These are phyloP conservation scores for Hormaphis cornu DNA, from an alignment of 1,140 invertebrate genomes.

Conservation along the genomic window DNA sequence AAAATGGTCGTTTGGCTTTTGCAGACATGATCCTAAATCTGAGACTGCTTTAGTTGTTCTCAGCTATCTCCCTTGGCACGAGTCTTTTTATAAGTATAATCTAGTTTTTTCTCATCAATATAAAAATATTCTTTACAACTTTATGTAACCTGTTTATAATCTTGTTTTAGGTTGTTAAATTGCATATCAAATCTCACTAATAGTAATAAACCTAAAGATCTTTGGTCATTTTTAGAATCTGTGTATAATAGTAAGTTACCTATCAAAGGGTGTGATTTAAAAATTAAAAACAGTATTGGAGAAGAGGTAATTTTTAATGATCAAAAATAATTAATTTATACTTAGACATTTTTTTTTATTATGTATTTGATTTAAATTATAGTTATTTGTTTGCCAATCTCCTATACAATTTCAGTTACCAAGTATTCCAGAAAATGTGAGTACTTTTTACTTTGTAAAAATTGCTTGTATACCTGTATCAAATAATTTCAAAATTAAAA, in stretches of 20 bases:
- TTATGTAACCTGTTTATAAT: neutral
- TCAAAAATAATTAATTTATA: neutral
- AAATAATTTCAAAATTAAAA: no score
- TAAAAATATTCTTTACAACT: neutral
- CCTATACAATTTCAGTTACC: conserved; percentile 72
- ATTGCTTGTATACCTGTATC: no score
- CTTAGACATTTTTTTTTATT: neutral
- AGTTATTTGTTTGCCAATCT: conserved; percentile 59
- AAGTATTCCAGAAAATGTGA: conserved; percentile 90
- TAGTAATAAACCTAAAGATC: conserved; percentile 44
- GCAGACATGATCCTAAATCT: conserved; percentile 76
- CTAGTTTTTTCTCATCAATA: neutral
- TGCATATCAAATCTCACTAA: conserved; percentile 51
- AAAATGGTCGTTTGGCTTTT: conserved; percentile 93
- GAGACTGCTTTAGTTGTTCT: conserved; percentile 66
- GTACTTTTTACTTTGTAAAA: no score
- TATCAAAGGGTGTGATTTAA: conserved; percentile 33
- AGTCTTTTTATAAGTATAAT: conserved; percentile 81
- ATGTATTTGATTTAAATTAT: conserved; percentile 32
- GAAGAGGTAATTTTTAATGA: conserved; percentile 4
- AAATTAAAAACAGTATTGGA: conserved; percentile 4
- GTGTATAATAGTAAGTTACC: conserved; percentile 55
- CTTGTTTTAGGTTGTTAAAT: conserved; percentile 48
- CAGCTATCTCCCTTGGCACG: conserved; percentile 89
- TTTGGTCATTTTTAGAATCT: conserved; percentile 55